phyloP scores from a whole-genome alignment of 2,888 invertebrate genomes.

The Balanococcus diminutus region DNA sequence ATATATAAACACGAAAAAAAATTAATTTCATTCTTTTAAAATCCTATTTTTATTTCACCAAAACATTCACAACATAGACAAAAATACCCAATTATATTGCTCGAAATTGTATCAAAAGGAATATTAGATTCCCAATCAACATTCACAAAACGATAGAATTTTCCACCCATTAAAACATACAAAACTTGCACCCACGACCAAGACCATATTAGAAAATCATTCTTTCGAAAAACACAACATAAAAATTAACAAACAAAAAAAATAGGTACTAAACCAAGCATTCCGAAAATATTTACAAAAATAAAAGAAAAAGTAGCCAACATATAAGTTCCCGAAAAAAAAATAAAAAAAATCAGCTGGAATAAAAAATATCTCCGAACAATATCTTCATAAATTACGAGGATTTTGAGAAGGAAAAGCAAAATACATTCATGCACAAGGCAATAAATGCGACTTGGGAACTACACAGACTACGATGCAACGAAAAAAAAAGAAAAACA shows the following conservation, averaged over 20 bases:
- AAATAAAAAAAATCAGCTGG: constrained; percentile 25
- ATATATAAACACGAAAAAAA: no score
- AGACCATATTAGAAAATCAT: not conserved
- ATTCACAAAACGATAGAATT: not conserved
- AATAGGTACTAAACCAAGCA: not conserved
- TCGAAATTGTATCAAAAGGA: not conserved
- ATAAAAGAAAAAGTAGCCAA: not conserved
- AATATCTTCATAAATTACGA: not conserved
- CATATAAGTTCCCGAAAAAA: constrained; percentile 12
- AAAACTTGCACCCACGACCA: not conserved
- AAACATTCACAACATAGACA: not conserved
- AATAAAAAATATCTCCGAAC: not conserved
- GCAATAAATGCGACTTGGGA: not conserved
- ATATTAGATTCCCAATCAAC: not conserved
- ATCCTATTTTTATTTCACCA: not conserved
- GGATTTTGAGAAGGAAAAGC: constrained; percentile 23
- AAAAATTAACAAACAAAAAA: not conserved
- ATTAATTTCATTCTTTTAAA: not conserved
- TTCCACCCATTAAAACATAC: no score
- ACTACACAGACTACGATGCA: constrained; percentile 14
- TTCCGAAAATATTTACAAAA: not conserved
- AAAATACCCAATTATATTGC: not conserved
- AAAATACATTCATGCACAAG: constrained; percentile 48
- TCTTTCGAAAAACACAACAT: not conserved
- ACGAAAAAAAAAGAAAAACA: constrained; percentile 51